Base-by-base conservation (phyloP, 2,113 vertebrate genomes). In the Anhinga anhinga region DNA sequence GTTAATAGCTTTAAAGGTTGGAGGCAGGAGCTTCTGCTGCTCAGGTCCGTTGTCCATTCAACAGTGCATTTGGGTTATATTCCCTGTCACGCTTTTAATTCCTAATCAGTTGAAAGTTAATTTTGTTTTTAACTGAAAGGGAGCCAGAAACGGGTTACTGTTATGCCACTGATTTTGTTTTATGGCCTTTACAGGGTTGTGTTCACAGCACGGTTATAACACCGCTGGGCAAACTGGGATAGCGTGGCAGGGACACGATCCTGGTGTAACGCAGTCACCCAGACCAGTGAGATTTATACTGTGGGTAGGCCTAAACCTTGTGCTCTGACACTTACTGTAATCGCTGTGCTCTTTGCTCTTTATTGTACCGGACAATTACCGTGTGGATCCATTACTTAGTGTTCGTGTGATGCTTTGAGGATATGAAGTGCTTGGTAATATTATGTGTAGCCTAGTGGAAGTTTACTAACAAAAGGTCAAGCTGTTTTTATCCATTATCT, bases 1-100 rank as follows among this genome's bases (percentile, higher is more conserved):
- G 96, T 96, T 96, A 97, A 97, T 93, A 95, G 94, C 88, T 85
- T 92, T 85, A 93, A 96, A 97, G 96, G 90, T 92, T 93, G 91
- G 90, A 97, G 78, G 93, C 93, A 93, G 59, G 63, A 93, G 94
- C 40, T 91, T 49, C 78, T 77, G 74, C 66, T 83, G 73, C 67
- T 94, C 86, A 52, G 88, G 70, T 80, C 82, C 13, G 1, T 14
- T 88, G 83, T 80, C 91, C 25, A 0, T 82, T 58, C 78, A 62
- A 71, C 40, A 77, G 82, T 32, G 45, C 45, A 25, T 77, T 94
- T 65, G 80, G 95, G 86, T 77, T 91, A 65, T 94, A 93, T 87
- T 97, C 93, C 55, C 85, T 86, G 76, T 80, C 82, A 96, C 72
- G 91, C 90, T 86, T 97, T 88, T 84, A 86, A 91, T 94, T 97